Evolutionary conservation across 2,113 vertebrate species (phyloP).

Genomic region (Xiphias gladius): DNA sequence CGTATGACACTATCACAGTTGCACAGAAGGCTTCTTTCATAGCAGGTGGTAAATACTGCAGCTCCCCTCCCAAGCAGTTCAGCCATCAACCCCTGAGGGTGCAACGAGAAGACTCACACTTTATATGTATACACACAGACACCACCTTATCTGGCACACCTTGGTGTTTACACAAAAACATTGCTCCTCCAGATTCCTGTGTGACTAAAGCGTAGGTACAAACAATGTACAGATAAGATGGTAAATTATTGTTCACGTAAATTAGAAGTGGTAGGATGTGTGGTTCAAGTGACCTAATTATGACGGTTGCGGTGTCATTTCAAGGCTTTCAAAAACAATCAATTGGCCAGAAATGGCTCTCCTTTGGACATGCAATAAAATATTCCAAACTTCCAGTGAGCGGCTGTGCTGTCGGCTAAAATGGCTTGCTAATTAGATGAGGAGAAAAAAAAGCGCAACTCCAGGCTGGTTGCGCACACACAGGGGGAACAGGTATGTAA

Average conservation of each 20-base stretch:
- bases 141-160: conserved; percentile 50
- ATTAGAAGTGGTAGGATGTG: conserved; percentile 21
- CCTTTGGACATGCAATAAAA: conserved; percentile 19
- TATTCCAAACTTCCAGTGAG: background rate
- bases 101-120: conserved; percentile 59
- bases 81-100: conserved; percentile 70
- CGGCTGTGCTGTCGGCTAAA: conserved; percentile 2
- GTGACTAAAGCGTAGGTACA: conserved; percentile 50
- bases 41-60: conserved; percentile 80
- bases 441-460: conserved; percentile 13
- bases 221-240: conserved; percentile 48
- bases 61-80: conserved; percentile 68
- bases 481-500: conserved; percentile 24
- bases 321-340: conserved; percentile 23
- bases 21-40: conserved; percentile 76
- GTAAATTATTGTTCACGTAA: conserved; percentile 40
- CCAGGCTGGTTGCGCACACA: conserved; percentile 30
- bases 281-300: conserved; percentile 43
- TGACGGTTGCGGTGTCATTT: conserved; percentile 11
- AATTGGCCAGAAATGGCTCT: conserved; percentile 19
- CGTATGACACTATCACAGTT: conserved; percentile 72
- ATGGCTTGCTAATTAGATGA: conserved; percentile 36
- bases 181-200: conserved; percentile 37
- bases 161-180: conserved; percentile 52
- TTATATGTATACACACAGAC: conserved; percentile 38